Evolutionary conservation across 2,888 invertebrate genomes (phyloP), one percentile per base, ranked within the genome.

Genomic region (Abscondita cerata): DNA sequence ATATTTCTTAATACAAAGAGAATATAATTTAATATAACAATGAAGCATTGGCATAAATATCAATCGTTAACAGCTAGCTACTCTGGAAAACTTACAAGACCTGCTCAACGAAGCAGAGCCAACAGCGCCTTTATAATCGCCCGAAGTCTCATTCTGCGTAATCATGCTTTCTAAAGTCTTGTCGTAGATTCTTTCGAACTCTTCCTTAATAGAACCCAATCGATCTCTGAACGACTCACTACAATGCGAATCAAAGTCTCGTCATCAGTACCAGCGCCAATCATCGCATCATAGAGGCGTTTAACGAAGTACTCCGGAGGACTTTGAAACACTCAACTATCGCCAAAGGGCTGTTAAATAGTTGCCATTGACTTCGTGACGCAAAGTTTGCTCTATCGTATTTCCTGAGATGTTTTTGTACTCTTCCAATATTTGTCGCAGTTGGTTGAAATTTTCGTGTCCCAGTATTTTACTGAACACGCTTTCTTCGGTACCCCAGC

Each of bases 191-290:
- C 86, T 81, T 75, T 90, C 89, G 81, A 88, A 92, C 71, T 89
- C 89, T 4, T 81, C 76, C 78, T 89, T 89, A 76, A 92, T 87
- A 73, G 85, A 84, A 4, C 81, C 87, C 71, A 92, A 82, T 92
- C 92, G 50, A 87, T 80, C 82, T 90, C 88, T 1, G 88, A 84
- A 70, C 90, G 84, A 70, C 87, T 85, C 51, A 91, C 89, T 68
- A 92, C 75, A 70, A 92, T 85, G 51, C 92, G 83, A 69, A 92
- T 87, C 66, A 92, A 83, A 0, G 89, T 86, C 25, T 82, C 80
- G 81, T 92, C 91, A 76, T 89, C 86, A 2, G 92, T 92, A 59
- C 92, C 92, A 44, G 85, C 75, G 0, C 91, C 91, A 69, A 86
- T 83, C 85, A 91, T 86, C 2, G 89, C 86, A 52, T 81, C 78